Conservation (phyloP, 2,888 invertebrate species). For the Dryocosmus kuriphilus region DNA sequence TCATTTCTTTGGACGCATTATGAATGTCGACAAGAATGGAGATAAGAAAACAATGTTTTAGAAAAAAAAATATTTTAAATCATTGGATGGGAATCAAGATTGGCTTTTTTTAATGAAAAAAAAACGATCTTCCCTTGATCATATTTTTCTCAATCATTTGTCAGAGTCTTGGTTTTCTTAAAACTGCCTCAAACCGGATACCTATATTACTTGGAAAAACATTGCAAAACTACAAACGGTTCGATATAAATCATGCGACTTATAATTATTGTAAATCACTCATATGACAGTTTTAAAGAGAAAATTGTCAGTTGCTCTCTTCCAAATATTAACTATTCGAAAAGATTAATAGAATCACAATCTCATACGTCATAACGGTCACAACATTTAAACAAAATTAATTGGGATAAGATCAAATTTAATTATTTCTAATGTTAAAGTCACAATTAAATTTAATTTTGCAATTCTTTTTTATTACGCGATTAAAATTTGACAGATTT, state of each 20-base stretch:
- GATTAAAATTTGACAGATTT: neutral
- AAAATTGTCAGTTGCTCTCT: neutral
- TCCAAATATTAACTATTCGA: neutral
- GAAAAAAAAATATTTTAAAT: neutral
- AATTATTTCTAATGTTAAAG: neutral
- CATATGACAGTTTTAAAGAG: neutral
- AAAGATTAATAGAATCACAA: neutral
- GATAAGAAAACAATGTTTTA: neutral
- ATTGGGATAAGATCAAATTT: neutral
- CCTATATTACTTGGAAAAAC: slow-evolving; percentile 29
- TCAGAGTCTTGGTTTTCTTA: slow-evolving; percentile 32
- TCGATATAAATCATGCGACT: neutral
- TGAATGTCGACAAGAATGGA: neutral
- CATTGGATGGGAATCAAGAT: neutral
- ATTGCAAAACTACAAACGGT: slow-evolving; percentile 39
- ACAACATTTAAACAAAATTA: neutral
- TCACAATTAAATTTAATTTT: neutral
- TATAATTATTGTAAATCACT: neutral
- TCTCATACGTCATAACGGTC: neutral
- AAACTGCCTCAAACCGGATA: slow-evolving; percentile 53
- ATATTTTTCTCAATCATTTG: neutral
- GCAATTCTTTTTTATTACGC: neutral
- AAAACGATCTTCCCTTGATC: neutral
- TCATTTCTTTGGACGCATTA: no score
- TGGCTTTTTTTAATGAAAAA: no score